phyloP scores from a whole-genome alignment of 64 coral and sea anemone species.

The Dendrophyllia cribrosa region DNA sequence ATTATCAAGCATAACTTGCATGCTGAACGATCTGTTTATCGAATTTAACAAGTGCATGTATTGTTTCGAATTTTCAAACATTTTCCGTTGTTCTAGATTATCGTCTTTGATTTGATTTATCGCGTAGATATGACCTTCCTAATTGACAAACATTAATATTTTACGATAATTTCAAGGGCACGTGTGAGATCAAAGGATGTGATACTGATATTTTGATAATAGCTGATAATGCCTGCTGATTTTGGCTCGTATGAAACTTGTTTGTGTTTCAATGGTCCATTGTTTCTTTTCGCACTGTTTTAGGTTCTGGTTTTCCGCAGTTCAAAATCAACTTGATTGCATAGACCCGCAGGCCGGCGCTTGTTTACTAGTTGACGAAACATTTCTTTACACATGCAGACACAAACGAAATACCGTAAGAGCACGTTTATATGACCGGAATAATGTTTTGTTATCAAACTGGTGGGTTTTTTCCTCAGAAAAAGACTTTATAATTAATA shows the following conservation, averaged over 20 bases:
- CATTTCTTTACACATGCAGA: neutral
- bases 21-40: neutral
- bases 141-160: constrained; percentile 52
- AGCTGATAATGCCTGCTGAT: neutral
- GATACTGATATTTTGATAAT: constrained; percentile 4
- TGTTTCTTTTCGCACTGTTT: neutral
- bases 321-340: neutral
- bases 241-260: constrained; percentile 33
- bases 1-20: too few relatives aligned
- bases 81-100: constrained; percentile 25
- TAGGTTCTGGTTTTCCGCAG: neutral
- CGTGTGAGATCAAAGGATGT: constrained; percentile 27
- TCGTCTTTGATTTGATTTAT: constrained; percentile 37
- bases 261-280: constrained; percentile 14
- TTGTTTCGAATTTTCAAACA: constrained; percentile 8
- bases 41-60: neutral
- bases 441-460: too few relatives aligned
- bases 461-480: too few relatives aligned
- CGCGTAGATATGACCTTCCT: constrained; percentile 47
- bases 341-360: neutral
- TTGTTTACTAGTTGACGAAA: neutral
- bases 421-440: neutral
- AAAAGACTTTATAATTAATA: too few relatives aligned
- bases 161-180: constrained; percentile 50
- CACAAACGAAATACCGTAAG: neutral